phyloP scores from a whole-genome alignment of 53 echinoderm and acorn worm genomes.

The Holothuria scabra region DNA sequence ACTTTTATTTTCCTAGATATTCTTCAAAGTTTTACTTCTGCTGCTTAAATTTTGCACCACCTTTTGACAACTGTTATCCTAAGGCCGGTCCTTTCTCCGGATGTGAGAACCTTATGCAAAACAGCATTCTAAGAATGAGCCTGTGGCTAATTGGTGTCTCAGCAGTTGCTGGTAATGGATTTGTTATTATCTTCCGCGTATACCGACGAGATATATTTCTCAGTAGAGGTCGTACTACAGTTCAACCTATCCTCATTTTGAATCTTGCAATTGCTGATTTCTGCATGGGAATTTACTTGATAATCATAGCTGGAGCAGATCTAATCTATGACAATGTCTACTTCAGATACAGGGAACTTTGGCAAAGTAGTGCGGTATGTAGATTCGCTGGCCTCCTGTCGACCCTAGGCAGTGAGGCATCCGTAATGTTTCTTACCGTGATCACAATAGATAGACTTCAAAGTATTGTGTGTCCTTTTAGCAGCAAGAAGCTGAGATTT shows the following conservation, averaged over 20 bases:
- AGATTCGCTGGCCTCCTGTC: conserved; percentile 66
- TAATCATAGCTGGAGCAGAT: conserved; percentile 72
- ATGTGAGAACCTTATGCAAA: conserved; percentile 70
- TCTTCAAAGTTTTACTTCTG: not conserved
- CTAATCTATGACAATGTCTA: conserved; percentile 55
- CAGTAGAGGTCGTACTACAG: conserved; percentile 34
- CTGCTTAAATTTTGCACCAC: conserved; percentile 42
- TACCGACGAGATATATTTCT: not conserved
- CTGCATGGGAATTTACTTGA: conserved; percentile 66
- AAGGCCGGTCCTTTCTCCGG: conserved; percentile 67
- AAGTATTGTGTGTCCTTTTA: conserved; percentile 64
- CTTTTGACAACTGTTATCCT: conserved; percentile 45
- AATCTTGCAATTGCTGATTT: conserved; percentile 68
- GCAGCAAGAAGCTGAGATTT: conserved; percentile 50
- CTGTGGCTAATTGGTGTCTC: conserved; percentile 71
- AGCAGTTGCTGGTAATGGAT: conserved; percentile 61
- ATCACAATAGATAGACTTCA: conserved; percentile 66
- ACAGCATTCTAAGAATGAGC: conserved; percentile 54
- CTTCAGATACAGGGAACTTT: conserved; percentile 60
- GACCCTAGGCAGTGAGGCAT: conserved; percentile 57
- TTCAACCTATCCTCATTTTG: conserved; percentile 59
- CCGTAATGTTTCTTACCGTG: conserved; percentile 61
- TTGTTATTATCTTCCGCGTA: conserved; percentile 53
- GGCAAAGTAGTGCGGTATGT: conserved; percentile 68
- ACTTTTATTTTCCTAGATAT: not conserved